Conservation (phyloP, 1,140 invertebrate species). For the Zaprionus capensis region DNA sequence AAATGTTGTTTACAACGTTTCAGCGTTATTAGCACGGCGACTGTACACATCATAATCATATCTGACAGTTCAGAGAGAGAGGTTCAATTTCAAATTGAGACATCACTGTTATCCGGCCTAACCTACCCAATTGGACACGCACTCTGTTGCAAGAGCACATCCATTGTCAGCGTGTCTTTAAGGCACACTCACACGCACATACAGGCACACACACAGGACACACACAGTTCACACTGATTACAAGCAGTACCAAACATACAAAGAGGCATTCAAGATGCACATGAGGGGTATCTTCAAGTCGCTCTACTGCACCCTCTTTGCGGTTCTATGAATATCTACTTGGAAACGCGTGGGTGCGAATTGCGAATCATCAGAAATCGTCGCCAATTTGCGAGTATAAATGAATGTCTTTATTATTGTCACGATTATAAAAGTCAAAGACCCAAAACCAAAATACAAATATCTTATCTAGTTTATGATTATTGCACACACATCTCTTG, state of each 20-base stretch:
- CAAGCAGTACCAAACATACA: no score
- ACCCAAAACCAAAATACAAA: constrained; percentile 50
- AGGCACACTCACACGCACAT: no score
- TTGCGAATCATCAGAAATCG: constrained; percentile 36
- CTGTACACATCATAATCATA: constrained; percentile 18
- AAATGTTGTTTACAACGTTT: constrained; percentile 36
- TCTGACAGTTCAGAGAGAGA: not conserved
- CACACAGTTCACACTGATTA: no score
- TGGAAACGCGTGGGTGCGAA: constrained; percentile 10
- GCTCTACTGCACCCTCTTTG: not conserved
- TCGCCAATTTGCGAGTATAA: constrained; percentile 51
- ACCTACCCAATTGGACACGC: not conserved
- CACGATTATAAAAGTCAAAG: constrained; percentile 50
- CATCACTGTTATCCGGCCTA: not conserved
- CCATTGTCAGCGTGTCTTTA: not conserved
- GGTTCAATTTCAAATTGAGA: not conserved
- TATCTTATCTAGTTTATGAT: constrained; percentile 63
- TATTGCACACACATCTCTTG: constrained; percentile 29
- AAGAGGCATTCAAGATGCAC: not conserved
- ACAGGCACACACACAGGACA: no score
- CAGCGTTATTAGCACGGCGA: constrained; percentile 50
- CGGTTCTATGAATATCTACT: constrained; percentile 20
- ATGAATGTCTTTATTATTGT: constrained; percentile 61
- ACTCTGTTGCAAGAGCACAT: not conserved
- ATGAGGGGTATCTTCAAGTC: constrained; percentile 2